Conservation (phyloP, 2,113 vertebrate species). For the Percina caprodes region DNA sequence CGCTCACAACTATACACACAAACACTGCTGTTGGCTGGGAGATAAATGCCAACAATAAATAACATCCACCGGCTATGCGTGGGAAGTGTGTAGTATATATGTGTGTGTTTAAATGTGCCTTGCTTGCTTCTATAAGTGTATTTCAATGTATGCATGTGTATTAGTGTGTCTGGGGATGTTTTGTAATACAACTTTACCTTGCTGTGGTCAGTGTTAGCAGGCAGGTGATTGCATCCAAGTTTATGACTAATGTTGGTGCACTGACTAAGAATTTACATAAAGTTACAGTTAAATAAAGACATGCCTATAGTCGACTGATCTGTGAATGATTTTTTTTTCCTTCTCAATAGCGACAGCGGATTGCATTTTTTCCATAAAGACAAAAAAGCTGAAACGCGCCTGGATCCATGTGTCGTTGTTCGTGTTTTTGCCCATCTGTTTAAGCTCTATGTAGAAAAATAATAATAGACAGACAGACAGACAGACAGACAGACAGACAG, state of each 20-base stretch:
- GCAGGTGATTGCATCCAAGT: slow-evolving; percentile 55
- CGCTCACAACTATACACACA: slow-evolving; percentile 39
- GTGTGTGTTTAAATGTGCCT: slow-evolving; percentile 3
- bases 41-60: slow-evolving; percentile 74
- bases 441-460: too few species aligned
- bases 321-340: too few species aligned
- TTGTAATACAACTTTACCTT: slow-evolving; percentile 18
- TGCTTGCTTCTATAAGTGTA: slow-evolving; percentile 6
- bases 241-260: slow-evolving; percentile 51
- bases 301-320: too few species aligned
- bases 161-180: slow-evolving; percentile 3
- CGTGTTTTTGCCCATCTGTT: too few species aligned
- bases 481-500: too few species aligned
- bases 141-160: not conserved
- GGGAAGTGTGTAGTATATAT: not conserved
- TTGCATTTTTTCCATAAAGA: too few species aligned
- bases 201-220: slow-evolving; percentile 36
- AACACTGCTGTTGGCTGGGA: slow-evolving; percentile 38
- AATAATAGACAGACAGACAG: too few species aligned
- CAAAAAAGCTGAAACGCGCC: too few species aligned
- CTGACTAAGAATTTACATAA: too few species aligned
- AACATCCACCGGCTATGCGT: slow-evolving; percentile 43
- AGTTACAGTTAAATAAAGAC: too few species aligned
- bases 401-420: too few species aligned
- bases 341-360: too few species aligned